A percentile compares a stretch with the other conserved stretches of the same genome.
Conservation (phyloP, 2,797 vertebrate genomes). For the Anabacerthia variegaticeps region DNA sequence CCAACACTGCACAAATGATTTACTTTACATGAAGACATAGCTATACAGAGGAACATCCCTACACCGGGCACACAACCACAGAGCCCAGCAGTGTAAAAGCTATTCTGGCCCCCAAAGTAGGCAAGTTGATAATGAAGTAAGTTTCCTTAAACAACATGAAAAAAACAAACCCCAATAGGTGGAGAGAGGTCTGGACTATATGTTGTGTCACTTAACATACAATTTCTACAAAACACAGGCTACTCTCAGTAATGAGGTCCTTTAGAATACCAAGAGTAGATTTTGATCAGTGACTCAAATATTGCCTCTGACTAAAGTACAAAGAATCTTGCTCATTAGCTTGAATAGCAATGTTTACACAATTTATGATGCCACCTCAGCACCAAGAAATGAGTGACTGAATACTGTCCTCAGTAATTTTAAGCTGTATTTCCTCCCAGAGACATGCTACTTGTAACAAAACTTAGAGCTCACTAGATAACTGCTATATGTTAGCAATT, state of each 20-base stretch:
- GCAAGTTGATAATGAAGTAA: neutral
- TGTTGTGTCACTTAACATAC: accelerated
- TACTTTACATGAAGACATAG: neutral
- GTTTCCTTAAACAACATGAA: neutral
- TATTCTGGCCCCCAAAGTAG: neutral
- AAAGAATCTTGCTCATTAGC: neutral
- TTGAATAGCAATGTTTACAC: neutral
- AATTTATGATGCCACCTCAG: neutral
- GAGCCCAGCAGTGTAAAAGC: neutral
- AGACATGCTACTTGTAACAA: neutral
- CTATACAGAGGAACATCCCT: neutral
- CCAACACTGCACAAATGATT: neutral
- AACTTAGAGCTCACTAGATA: neutral
- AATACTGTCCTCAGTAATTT: neutral
- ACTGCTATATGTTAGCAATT: neutral
- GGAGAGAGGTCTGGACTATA: neutral
- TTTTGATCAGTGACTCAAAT: neutral
- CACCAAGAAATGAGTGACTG: neutral
- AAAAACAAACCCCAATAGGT: neutral
- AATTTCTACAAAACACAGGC: neutral
- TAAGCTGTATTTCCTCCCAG: neutral
- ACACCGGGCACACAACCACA: neutral
- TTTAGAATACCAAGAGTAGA: neutral
- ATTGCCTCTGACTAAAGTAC: neutral
- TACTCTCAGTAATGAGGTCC: neutral